These are phyloP conservation scores for Alosa alosa DNA, from an alignment of 2,113 vertebrate genomes.

Conservation along the genomic window DNA sequence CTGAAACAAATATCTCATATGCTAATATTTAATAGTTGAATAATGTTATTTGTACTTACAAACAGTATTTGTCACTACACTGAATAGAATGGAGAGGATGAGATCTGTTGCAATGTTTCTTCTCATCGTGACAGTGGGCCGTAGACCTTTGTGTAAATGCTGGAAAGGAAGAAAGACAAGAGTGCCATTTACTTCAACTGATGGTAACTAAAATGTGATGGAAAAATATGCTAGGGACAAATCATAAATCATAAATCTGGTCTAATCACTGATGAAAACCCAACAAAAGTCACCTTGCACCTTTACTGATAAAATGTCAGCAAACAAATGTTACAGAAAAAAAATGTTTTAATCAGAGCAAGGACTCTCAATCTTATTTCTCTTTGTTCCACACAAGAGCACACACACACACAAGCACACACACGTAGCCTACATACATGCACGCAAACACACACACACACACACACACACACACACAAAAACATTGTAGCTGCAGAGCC, in stretches of 20 bases:
- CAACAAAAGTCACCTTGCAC: neutral
- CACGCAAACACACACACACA: neutral
- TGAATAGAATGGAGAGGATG: neutral
- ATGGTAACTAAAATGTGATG: neutral
- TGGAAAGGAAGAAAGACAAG: neutral
- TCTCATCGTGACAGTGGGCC: neutral
- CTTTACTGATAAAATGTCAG: neutral
- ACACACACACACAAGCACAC: neutral
- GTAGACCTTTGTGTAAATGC: neutral
- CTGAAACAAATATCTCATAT: neutral
- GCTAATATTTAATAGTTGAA: neutral
- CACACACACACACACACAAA: neutral
- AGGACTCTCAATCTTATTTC: neutral
- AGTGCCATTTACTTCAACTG: neutral
- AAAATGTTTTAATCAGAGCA: neutral
- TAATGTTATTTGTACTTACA: neutral
- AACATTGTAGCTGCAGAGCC: neutral
- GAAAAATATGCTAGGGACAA: neutral
- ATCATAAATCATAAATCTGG: neutral
- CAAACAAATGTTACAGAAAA: neutral
- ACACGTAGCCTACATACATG: neutral
- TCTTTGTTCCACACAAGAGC: neutral
- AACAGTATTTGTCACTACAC: neutral
- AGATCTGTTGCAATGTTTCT: slow-evolving; percentile 1
- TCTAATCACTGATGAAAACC: neutral